phyloP scores from a whole-genome alignment of 2,797 vertebrate species.

The Adrianichthys oophorus region DNA sequence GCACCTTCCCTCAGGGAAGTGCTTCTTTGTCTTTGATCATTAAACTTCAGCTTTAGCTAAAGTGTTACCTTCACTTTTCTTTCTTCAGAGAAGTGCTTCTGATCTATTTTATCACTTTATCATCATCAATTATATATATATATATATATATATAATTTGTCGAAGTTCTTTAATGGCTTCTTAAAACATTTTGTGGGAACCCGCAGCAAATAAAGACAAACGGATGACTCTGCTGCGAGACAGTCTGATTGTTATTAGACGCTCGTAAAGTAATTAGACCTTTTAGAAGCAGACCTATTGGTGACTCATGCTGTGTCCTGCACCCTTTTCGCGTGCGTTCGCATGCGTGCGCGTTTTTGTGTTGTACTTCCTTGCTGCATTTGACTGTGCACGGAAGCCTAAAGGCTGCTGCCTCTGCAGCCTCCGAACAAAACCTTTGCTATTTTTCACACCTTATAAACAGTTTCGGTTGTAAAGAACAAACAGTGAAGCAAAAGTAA shows the following conservation, averaged over 20 bases:
- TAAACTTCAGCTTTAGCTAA: too few species aligned
- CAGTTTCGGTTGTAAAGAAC: constrained; percentile 79
- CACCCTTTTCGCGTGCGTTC: constrained; percentile 10
- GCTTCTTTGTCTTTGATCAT: background rate
- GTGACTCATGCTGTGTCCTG: constrained; percentile 40
- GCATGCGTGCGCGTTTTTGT: constrained; percentile 5
- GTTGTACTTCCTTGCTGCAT: constrained; percentile 16
- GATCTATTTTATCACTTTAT: too few species aligned
- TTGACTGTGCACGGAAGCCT: constrained; percentile 26
- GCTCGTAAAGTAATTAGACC: constrained; percentile 95
- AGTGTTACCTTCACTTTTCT: too few species aligned
- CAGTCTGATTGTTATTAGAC: constrained; percentile 87
- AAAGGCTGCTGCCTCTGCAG: constrained; percentile 32
- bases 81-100: too few species aligned
- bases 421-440: constrained; percentile 27
- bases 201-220: constrained; percentile 79
- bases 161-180: too few species aligned
- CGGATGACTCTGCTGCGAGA: constrained; percentile 83
- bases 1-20: constrained; percentile 23
- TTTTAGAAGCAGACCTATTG: constrained; percentile 87
- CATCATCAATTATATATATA: too few species aligned
- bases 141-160: too few species aligned
- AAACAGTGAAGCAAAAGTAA: too few species aligned
- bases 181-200: too few species aligned
- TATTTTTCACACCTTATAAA: constrained; percentile 84